phyloP scores from a whole-genome alignment of 2,113 vertebrate species.

The Pelusios castaneus region DNA sequence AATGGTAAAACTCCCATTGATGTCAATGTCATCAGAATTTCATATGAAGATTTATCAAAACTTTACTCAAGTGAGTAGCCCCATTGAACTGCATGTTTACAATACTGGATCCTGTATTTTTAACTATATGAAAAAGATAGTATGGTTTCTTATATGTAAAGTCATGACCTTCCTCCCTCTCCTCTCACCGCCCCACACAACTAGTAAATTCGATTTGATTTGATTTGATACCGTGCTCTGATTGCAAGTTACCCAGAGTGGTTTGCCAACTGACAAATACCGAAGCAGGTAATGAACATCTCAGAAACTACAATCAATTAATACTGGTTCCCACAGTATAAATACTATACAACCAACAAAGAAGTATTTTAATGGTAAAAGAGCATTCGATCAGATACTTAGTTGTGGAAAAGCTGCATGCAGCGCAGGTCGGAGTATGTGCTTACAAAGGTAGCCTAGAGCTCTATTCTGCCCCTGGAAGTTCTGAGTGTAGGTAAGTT shows the following conservation, averaged over 20 bases:
- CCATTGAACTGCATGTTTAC: background rate
- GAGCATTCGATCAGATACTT: background rate
- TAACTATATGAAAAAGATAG: background rate
- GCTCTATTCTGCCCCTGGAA: background rate
- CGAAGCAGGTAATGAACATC: background rate
- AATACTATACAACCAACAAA: background rate
- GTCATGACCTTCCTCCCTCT: background rate
- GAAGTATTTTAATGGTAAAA: background rate
- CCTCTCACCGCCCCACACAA: no score
- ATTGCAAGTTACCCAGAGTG: background rate
- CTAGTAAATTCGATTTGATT: no score
- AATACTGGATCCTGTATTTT: background rate
- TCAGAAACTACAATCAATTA: background rate
- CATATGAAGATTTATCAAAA: background rate
- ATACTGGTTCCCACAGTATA: background rate
- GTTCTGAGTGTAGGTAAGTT: background rate
- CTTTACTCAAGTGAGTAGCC: background rate
- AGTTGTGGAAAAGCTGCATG: background rate
- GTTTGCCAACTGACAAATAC: background rate
- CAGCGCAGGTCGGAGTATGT: background rate
- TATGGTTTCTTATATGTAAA: background rate
- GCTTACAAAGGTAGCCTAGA: background rate
- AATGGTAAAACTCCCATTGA: background rate
- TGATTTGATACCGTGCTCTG: background rate
- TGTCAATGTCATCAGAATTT: background rate